phyloP scores from a whole-genome alignment of 2,113 vertebrate species.

The Atrichornis clamosus region DNA sequence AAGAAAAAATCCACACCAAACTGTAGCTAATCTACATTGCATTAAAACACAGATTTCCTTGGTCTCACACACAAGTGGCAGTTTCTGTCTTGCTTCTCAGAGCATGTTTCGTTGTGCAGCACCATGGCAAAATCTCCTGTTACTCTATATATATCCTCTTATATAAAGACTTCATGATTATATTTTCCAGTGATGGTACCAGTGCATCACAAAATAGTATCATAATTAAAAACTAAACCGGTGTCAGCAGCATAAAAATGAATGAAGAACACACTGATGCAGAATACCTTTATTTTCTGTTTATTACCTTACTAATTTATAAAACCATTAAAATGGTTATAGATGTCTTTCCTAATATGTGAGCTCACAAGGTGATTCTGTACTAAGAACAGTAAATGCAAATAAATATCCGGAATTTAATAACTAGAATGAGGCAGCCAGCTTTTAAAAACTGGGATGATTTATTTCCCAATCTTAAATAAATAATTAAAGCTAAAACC shows the following conservation, averaged over 20 bases:
- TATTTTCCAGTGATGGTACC: not conserved
- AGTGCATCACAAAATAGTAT: not conserved
- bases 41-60: not conserved
- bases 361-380: not conserved
- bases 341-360: not conserved
- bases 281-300: not conserved
- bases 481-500: conserved; percentile 9
- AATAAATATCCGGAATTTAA: not conserved
- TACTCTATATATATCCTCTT: not conserved
- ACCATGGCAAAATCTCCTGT: not conserved
- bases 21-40: not conserved
- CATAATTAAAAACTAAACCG: not conserved
- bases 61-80: not conserved
- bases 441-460: not conserved
- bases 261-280: not conserved
- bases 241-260: not conserved
- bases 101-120: not conserved
- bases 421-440: not conserved
- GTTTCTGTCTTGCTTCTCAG: not conserved
- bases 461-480: not conserved
- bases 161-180: not conserved
- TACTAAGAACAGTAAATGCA: not conserved
- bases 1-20: not conserved
- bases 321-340: not conserved
- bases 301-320: conserved; percentile 10